Base-by-base conservation (phyloP, 2,113 vertebrate genomes). In the Urocolius indicus region DNA sequence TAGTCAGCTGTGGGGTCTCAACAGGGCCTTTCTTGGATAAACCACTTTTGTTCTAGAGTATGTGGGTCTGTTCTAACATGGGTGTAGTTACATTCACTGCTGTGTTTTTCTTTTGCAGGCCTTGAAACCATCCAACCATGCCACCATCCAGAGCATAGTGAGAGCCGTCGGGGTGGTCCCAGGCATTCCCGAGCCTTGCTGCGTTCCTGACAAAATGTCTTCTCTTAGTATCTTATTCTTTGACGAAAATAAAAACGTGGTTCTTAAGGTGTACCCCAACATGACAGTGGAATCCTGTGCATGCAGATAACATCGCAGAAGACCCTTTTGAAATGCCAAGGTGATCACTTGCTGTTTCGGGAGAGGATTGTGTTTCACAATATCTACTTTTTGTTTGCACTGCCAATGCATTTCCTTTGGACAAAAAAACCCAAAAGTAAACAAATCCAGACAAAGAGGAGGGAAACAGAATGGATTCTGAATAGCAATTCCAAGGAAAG, bases 61-160 rank as follows among this genome's bases (percentile, higher is more conserved):
- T 0, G 0, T 8, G 11, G 16, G 32, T 75, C 17, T 4, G 0
- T 48, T 41, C 11, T n/a, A 13, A 17, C 3, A 0, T 4, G 4
- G 59, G 13, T 43, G 15, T 15, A 13, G 22, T 57, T 36, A 84
- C 18, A 0, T 19, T 34, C 65, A 79, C 20, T 32, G 26, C 36
- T 11, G 0, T 21, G 1, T 81, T 27, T 88, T 93, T 89, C 36
- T 80, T 83, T 82, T 95, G 61, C 89, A 99, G 99, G 98, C 98
- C 52, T 95, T 99, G 98, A 99, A 99, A 95, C 99, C 99, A 2
- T 99, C 99, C 4, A 99, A 99, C 96, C 99, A 99, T 0, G 99
- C 99, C 43, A 99, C 99, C 95, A 99, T 99, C 97, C 99, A 99
- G 98, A 99, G 99, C 89, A 99, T 99, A 15, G 99, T 99, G 77